Conservation (phyloP, 2,888 invertebrate genomes). For the Odiellus spinosus region DNA sequence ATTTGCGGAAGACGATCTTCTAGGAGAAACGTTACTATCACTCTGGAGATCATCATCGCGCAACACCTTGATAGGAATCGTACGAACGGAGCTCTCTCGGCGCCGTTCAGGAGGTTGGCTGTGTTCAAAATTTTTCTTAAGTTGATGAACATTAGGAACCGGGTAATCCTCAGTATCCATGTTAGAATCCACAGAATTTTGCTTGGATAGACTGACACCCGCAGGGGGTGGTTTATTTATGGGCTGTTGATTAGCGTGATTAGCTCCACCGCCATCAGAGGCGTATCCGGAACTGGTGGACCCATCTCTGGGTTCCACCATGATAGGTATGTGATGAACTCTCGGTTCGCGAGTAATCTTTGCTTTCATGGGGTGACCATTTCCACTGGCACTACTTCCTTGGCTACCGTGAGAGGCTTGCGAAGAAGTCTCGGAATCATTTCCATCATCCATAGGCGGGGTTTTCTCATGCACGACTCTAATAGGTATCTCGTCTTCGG, state of each 20-base stretch:
- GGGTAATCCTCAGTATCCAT: constrained; percentile 7
- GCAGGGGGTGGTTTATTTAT: neutral
- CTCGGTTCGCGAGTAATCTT: constrained; percentile 2
- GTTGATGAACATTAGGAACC: constrained; percentile 9
- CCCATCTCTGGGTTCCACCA: constrained; percentile 11
- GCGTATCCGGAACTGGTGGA: constrained; percentile 1
- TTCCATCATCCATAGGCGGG: too few species aligned
- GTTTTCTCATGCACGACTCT: too few species aligned
- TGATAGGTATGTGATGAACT: constrained; percentile 19
- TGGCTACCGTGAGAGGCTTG: too few species aligned
- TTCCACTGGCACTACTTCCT: too few species aligned
- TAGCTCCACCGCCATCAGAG: neutral
- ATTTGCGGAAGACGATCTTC: too few species aligned
- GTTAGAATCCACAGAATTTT: neutral
- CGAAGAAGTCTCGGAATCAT: too few species aligned
- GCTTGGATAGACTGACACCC: neutral
- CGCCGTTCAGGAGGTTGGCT: neutral
- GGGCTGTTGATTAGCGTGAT: neutral
- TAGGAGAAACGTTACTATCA: too few species aligned
- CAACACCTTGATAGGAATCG: too few species aligned
- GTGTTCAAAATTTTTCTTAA: constrained; percentile 12
- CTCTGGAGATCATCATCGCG: too few species aligned
- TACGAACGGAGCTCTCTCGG: too few species aligned
- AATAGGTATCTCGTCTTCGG: too few species aligned
- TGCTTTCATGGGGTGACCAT: too few species aligned